Base-by-base conservation (phyloP, 1,140 invertebrate species). In the Chrysomallon squamiferum region DNA sequence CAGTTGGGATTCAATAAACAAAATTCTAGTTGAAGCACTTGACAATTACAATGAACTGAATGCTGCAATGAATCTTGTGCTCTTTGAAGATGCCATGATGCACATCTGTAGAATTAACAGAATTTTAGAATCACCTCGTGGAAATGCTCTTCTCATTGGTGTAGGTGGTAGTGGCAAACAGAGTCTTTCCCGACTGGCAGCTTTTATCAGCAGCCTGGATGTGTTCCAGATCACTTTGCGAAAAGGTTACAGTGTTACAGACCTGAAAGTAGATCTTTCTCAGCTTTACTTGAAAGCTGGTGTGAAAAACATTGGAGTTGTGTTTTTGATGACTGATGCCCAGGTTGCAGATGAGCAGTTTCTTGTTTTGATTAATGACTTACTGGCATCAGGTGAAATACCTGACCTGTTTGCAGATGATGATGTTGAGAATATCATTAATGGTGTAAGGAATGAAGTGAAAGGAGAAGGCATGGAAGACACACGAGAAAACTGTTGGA, bases 11-110 rank as follows among this genome's bases (percentile, higher is more conserved):
- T 89, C 89, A 68, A 86, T 98, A 29, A 93, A 91, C 80, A 92
- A 92, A 79, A 87, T 97, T 52, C 85, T 98, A 3, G 90, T 91
- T 45, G 96, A 98, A 85, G 95, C 95, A 29, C 89, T 98, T 82
- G 90, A 93, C 41, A 93, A 91, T 73, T 98, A 97, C 85, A 98
- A 98, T 85, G 96, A 98, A 85, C 88, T 98, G 27, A 94, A 97
- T 70, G 92, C 95, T 35, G 94, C 93, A 22, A 98, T 98, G 95
- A 97, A 97, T 86, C 87, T 98, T 32, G 96, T 98, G 27, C 87
- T 98, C 0, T 98, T 98, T 86, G 95, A 97, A 87, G 96, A 98
- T 86, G 96, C 96, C 29, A 96, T 97, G 92, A 93, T 92, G 89
- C 95, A 97, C 84, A 92, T 97, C 84, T 83, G 82, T 88, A 88